Evolutionary conservation across 2,113 vertebrate species (phyloP).

Genomic region (Catharus bicknelli): DNA sequence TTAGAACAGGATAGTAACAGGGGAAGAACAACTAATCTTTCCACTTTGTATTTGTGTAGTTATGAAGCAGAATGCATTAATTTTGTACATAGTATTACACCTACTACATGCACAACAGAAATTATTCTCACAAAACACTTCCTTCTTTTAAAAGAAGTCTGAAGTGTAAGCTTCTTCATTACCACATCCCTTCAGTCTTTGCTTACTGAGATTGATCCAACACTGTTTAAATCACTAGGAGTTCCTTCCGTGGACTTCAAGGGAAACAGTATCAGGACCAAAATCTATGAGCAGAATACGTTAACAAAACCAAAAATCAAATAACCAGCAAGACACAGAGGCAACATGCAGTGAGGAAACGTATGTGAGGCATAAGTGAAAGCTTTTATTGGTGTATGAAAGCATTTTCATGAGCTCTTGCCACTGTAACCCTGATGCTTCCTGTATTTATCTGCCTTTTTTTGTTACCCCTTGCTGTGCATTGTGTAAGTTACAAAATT

Average conservation of each 20-base stretch:
- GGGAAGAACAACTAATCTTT: not conserved
- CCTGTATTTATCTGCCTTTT: not conserved
- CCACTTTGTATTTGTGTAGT: not conserved
- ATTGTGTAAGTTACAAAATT: not conserved
- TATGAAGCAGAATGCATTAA: not conserved
- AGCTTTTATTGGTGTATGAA: conserved; percentile 49
- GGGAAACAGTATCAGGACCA: not conserved
- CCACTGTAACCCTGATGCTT: conserved; percentile 1
- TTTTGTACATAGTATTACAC: not conserved
- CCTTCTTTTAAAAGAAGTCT: not conserved
- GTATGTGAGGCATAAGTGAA: conserved; percentile 14
- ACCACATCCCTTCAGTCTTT: not conserved
- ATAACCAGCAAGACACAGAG: conserved; percentile 54
- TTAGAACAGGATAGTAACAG: not conserved
- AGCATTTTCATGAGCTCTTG: conserved; percentile 41
- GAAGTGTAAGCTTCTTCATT: not conserved
- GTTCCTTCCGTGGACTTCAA: conserved; percentile 11
- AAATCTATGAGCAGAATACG: not conserved
- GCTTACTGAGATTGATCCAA: not conserved
- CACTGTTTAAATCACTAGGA: not conserved
- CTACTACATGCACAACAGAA: not conserved
- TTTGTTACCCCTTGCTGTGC: conserved; percentile 50
- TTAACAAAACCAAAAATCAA: conserved; percentile 60
- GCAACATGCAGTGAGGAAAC: conserved; percentile 42
- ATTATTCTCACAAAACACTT: not conserved